Conservation (phyloP, 2,113 vertebrate species). For the Prunella himalayana region DNA sequence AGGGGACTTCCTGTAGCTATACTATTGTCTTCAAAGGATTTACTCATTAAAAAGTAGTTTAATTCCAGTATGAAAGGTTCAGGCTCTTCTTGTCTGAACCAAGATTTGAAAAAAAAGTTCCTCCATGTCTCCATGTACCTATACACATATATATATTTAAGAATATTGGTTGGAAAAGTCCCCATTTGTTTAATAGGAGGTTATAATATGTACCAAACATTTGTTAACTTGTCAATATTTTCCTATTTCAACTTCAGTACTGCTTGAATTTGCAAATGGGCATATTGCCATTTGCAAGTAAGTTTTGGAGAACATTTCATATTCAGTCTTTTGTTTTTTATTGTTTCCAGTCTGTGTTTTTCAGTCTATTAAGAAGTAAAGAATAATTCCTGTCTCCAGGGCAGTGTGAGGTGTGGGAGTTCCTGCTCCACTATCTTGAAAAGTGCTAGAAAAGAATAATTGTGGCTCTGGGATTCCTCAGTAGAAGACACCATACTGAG, state of each 20-base stretch:
- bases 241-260: neutral
- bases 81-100: constrained; percentile 43
- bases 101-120: constrained; percentile 19
- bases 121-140: neutral
- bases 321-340: neutral
- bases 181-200: neutral
- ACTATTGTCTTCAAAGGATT: constrained; percentile 56
- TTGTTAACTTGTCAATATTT: neutral
- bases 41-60: constrained; percentile 4
- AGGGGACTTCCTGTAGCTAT: constrained; percentile 54
- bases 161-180: neutral
- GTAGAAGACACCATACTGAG: neutral
- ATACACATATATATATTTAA: neutral
- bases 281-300: neutral
- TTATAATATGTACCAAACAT: neutral
- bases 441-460: neutral
- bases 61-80: constrained; percentile 62
- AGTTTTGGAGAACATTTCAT: neutral
- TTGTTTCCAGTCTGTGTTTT: neutral
- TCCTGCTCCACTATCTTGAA: neutral
- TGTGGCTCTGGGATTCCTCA: neutral
- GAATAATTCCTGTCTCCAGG: neutral
- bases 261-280: neutral
- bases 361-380: neutral
- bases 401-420: neutral